Percentiles rank a stretch among this genome's conserved stretches.
These are phyloP conservation scores for Heterohyrax brucei DNA, from an alignment of 2,797 vertebrate species.

Conservation along the genomic window DNA sequence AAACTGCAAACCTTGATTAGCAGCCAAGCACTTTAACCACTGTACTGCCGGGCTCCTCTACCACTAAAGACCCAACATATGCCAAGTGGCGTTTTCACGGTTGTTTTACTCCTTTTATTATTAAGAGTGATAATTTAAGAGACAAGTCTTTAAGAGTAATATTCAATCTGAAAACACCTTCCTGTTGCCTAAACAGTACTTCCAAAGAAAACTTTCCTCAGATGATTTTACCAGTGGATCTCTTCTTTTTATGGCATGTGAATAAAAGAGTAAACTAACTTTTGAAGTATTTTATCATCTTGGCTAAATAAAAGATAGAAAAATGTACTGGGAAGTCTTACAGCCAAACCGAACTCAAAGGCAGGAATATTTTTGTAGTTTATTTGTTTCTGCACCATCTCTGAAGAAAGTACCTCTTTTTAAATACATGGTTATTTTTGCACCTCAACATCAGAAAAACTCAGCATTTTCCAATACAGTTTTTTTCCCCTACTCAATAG, in stretches of 20 bases:
- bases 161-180: neutral
- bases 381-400: neutral
- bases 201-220: neutral
- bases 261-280: neutral
- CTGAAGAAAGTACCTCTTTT: constrained; percentile 57
- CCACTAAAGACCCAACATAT: neutral
- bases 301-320: constrained; percentile 1
- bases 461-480: constrained; percentile 22
- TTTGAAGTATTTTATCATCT: neutral
- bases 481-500: neutral
- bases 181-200: neutral
- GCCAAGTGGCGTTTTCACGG: neutral
- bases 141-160: neutral
- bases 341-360: constrained; percentile 1
- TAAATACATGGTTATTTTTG: neutral
- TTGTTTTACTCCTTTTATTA: neutral
- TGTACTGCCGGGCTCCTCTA: no score
- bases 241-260: neutral
- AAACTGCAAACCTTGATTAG: no score
- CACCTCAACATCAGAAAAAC: constrained; percentile 40
- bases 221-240: neutral
- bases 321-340: neutral
- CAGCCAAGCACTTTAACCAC: no score
- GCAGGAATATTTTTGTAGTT: neutral
- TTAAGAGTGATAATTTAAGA: neutral